Evolutionary conservation across 2,797 vertebrate genomes (phyloP).

Genomic region (Merluccius polli): DNA sequence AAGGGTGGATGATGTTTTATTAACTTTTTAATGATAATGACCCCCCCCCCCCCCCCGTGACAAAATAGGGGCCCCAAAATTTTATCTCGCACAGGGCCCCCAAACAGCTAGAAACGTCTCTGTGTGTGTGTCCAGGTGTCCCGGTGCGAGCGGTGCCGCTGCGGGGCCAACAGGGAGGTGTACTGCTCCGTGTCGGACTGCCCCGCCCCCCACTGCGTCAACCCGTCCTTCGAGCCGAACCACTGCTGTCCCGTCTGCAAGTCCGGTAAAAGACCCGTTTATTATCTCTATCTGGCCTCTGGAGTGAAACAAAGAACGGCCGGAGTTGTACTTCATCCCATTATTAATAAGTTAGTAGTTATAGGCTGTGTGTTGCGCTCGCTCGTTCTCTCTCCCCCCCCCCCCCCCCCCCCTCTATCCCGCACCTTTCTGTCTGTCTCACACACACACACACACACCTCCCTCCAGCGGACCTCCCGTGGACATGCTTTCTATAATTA

Average conservation of each 20-base stretch:
- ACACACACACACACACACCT: not conserved
- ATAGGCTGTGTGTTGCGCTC: not conserved
- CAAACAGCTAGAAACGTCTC: no score
- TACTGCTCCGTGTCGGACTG: conserved; percentile 70
- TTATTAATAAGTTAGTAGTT: not conserved
- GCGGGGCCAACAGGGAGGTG: conserved; percentile 69
- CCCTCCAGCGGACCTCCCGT: not conserved
- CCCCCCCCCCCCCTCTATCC: no score
- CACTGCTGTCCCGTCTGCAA: conserved; percentile 78
- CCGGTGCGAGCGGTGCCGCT: conserved; percentile 71
- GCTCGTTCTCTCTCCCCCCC: no score
- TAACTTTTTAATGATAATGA: no score
- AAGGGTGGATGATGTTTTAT: no score
- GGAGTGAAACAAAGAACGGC: not conserved
- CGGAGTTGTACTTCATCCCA: not conserved
- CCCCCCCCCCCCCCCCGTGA: no score
- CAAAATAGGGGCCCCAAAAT: no score
- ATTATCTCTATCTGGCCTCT: not conserved
- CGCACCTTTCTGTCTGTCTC: no score
- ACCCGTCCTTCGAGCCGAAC: conserved; percentile 72
- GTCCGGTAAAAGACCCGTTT: conserved; percentile 52
- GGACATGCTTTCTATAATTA: not conserved
- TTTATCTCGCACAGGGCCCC: no score
- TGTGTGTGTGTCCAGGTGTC: conserved; percentile 50
- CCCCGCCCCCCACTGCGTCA: conserved; percentile 71